Base-by-base conservation (phyloP, 92 coral and sea anemone genomes). In the Zoanthus sociatus region DNA sequence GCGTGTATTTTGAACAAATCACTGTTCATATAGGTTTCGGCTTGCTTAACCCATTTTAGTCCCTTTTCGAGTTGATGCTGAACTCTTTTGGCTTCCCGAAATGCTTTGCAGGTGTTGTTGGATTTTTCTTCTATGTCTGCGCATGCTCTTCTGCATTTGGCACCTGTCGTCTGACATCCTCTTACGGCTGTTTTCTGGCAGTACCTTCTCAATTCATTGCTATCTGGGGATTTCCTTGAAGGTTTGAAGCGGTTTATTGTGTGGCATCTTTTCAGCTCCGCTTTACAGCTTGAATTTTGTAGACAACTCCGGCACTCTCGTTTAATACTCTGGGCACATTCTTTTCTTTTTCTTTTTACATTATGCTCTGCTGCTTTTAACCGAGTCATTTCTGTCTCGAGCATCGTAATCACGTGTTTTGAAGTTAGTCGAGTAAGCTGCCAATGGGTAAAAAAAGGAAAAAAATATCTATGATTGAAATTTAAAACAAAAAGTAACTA, bases 341-440 rank as follows among this genome's bases (percentile, higher is more conserved):
- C 95, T 16, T 91, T 90, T 79, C 91, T 85, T 46, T 82, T 88
- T 31, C 91, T 83, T 69, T 87, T 89, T 9, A 93, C 94, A 82
- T 93, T 95, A 51, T 89, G 86, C 66, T 92, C 93, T 11, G 95
- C 98, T 14, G 87, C 64, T 56, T 89, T 96, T 7, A 95, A 78
- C 51, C 90, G 86, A 5, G 95, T 90, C 89, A 88, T 90, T 83
- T 97, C 96, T 17, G 82, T 71, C 21, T 91, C 98, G 15, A 97
- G 73, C 93, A 97, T 89, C 18, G 78, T 67, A 3, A 97, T 93
- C 55, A 97, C 98, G 83, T 97, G 93, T 76, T 94, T 94, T 14
- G 99, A 95, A 0, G 97, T 94, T 72, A 93, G 82, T 45, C 98
- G 95, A n/a, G 99, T 95, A 15, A 97, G 84, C 99, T 97, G 90